Percentiles rank a stretch among this genome's conserved stretches.
phyloP scores from a whole-genome alignment of 2,113 vertebrate genomes.

The Balaenoptera acutorostrata region DNA sequence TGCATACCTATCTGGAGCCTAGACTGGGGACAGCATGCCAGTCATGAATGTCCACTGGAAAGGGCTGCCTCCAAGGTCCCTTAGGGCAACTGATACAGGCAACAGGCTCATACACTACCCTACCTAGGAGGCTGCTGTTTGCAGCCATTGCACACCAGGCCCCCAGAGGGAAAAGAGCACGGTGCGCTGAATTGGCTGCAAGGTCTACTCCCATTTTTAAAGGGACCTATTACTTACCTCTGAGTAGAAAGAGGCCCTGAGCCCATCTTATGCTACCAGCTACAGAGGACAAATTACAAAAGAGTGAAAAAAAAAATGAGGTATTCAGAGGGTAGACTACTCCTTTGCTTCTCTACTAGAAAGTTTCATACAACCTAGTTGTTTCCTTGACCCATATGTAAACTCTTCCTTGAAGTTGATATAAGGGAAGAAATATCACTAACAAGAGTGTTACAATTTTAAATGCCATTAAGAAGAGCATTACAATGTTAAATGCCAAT shows the following conservation, averaged over 20 bases:
- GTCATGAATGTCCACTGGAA: no score
- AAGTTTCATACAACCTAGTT: neutral
- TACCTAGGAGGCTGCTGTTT: no score
- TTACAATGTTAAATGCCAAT: conserved; percentile 49
- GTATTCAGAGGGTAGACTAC: neutral
- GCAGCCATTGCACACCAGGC: no score
- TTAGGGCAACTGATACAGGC: no score
- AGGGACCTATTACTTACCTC: neutral
- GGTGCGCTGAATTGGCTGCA: neutral
- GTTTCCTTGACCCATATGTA: conserved; percentile 43
- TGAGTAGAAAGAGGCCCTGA: neutral
- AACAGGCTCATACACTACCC: no score
- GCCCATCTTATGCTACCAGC: neutral
- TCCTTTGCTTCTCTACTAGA: neutral
- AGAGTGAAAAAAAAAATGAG: neutral
- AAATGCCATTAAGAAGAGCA: conserved; percentile 58
- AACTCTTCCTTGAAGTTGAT: neutral
- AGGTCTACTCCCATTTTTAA: neutral
- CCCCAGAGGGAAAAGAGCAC: neutral
- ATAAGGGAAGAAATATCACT: conserved; percentile 35
- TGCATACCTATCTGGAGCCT: no score
- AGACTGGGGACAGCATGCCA: no score
- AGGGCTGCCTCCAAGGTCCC: no score
- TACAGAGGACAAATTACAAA: neutral
- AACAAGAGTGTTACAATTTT: conserved; percentile 41